Conservation (phyloP, 2,888 invertebrate species). For the Eupithecia subfuscata region DNA sequence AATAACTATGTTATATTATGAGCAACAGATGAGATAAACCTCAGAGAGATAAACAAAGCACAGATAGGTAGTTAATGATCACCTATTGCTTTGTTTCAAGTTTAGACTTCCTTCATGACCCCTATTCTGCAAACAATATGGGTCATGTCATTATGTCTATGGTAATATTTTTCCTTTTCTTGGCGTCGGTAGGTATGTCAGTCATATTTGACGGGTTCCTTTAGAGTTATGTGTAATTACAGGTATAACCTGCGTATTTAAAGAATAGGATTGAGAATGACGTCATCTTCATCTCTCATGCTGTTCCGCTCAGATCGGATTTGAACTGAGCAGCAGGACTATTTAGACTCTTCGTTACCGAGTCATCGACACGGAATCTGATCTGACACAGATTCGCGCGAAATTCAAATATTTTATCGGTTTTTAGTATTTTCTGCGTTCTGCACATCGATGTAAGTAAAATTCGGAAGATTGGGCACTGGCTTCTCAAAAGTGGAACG, state of each 20-base stretch:
- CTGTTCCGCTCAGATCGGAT: not conserved
- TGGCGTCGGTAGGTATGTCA: not conserved
- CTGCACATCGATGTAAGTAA: too few relatives aligned
- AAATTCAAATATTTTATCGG: too few relatives aligned
- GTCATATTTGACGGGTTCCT: not conserved
- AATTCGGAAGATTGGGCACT: too few relatives aligned
- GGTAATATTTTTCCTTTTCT: not conserved
- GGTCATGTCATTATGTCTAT: constrained; percentile 12
- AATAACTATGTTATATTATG: not conserved
- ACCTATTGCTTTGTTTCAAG: constrained; percentile 6
- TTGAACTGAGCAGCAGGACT: not conserved
- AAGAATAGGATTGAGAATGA: not conserved
- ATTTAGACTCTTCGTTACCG: too few relatives aligned
- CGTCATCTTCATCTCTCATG: not conserved
- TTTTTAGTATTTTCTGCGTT: too few relatives aligned
- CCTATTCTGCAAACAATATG: constrained; percentile 4
- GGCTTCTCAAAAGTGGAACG: too few relatives aligned
- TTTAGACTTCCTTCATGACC: not conserved
- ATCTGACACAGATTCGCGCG: too few relatives aligned
- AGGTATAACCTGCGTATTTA: not conserved
- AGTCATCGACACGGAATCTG: too few relatives aligned
- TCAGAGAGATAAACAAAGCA: constrained; percentile 1
- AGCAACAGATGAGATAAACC: too few relatives aligned
- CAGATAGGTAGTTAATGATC: not conserved
- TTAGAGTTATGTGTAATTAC: not conserved